These are phyloP conservation scores for Amphiprion clarkii DNA, from an alignment of 2,797 vertebrate genomes.

Conservation along the genomic window DNA sequence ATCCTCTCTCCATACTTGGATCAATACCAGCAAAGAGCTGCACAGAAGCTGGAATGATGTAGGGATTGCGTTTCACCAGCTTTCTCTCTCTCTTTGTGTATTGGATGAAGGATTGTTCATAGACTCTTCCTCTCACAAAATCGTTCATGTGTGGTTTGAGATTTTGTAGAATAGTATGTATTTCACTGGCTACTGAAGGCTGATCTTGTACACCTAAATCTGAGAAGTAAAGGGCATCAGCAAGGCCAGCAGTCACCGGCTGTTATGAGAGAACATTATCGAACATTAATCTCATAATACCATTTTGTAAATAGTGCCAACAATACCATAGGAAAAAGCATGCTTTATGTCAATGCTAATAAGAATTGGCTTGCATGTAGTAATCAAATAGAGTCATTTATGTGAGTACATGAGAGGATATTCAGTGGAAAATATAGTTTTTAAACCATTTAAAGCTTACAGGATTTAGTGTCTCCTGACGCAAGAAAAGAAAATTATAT, in stretches of 20 bases:
- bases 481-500: no score
- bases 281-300: no score
- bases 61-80: conserved; percentile 46
- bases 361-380: no score
- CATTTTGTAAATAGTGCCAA: no score
- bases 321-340: no score
- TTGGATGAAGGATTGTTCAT: conserved; percentile 12
- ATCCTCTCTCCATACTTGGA: conserved; percentile 17
- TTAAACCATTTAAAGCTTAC: no score
- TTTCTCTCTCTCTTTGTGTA: conserved; percentile 12
- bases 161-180: background rate
- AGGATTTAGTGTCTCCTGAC: no score
- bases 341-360: no score
- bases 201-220: conserved; percentile 23
- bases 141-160: conserved; percentile 17
- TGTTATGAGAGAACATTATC: no score
- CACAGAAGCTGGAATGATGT: conserved; percentile 15
- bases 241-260: background rate
- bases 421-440: no score
- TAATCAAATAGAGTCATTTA: no score
- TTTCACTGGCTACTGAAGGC: conserved; percentile 6
- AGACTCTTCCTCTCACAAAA: background rate
- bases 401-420: no score
- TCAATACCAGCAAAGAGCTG: conserved; percentile 47
- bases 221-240: conserved; percentile 4